phyloP scores from a whole-genome alignment of 2,113 vertebrate genomes.

The Onychorhynchus coronatus region DNA sequence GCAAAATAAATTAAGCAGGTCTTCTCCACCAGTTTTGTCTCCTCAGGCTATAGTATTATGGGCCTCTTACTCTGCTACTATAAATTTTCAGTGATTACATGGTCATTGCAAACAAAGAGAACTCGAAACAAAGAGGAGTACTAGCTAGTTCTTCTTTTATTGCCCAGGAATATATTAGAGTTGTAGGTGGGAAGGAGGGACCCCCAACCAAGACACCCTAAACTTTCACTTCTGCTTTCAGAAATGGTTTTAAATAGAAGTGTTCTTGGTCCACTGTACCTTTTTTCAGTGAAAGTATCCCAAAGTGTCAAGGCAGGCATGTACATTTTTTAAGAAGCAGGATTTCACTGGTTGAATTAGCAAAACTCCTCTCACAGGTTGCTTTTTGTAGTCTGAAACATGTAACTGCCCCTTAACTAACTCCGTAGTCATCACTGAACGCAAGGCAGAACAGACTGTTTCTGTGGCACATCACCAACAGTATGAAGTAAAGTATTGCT shows the following conservation, averaged over 20 bases:
- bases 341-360: neutral
- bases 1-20: neutral
- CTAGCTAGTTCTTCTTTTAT: neutral
- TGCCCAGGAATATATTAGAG: neutral
- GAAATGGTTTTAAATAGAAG: neutral
- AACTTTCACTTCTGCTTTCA: neutral
- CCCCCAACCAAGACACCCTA: neutral
- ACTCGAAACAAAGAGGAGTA: neutral
- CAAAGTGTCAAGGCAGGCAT: neutral
- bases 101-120: neutral
- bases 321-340: neutral
- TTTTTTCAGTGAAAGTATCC: neutral
- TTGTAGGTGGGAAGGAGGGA: neutral
- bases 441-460: neutral
- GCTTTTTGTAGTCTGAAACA: neutral
- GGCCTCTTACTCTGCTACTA: neutral
- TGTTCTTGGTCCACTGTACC: neutral
- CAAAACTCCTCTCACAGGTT: neutral
- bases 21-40: neutral
- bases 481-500: neutral
- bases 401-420: neutral
- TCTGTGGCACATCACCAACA: neutral
- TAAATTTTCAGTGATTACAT: neutral
- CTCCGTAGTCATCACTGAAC: neutral
- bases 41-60: neutral